phyloP scores from a whole-genome alignment of 2,113 vertebrate species.

The Coracopsis vasa region DNA sequence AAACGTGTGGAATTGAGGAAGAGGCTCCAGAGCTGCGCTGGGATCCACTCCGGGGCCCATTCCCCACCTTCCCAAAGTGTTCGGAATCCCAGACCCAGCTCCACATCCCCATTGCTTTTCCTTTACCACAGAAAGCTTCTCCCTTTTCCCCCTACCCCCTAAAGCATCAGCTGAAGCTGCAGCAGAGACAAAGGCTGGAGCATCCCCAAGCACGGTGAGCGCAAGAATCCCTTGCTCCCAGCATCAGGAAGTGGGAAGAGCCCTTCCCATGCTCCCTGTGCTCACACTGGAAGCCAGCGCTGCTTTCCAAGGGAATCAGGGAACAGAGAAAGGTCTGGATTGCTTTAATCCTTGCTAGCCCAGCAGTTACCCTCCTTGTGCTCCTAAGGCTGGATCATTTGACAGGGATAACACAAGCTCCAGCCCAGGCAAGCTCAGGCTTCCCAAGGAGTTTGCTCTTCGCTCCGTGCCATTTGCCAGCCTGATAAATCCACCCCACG shows the following conservation, averaged over 20 bases:
- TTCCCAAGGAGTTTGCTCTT: background rate
- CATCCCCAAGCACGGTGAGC: background rate
- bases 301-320: background rate
- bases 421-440: background rate
- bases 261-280: background rate
- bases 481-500: background rate
- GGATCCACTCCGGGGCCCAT: background rate
- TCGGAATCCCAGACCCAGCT: background rate
- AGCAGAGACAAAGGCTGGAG: background rate
- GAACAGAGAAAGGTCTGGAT: conserved; percentile 4
- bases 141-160: background rate
- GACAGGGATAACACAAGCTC: background rate
- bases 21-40: background rate
- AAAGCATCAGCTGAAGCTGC: conserved; percentile 31
- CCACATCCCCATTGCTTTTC: background rate
- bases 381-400: background rate
- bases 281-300: background rate
- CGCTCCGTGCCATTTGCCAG: background rate
- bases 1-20: background rate
- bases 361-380: background rate
- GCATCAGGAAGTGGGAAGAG: background rate
- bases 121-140: conserved; percentile 38
- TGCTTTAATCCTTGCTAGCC: conserved; percentile 22
- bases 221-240: background rate
- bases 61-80: background rate